A percentile compares a stretch with the other conserved stretches of the same genome.
phyloP scores from a whole-genome alignment of 92 coral and sea anemone genomes.

The Epizoanthus stellaris region DNA sequence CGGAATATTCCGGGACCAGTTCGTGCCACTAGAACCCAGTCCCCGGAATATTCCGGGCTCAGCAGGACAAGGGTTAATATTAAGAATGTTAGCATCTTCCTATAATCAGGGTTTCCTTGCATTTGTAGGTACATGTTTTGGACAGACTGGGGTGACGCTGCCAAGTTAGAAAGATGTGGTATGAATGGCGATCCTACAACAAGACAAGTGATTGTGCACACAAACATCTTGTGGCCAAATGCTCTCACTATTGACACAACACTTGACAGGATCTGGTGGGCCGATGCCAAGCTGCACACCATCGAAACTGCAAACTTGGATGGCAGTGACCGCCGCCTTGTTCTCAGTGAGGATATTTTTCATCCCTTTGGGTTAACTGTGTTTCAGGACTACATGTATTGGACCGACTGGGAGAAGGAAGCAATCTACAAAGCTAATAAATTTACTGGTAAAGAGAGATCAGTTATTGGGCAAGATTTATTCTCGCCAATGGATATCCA shows the following conservation, averaged over 20 bases:
- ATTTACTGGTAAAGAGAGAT: slow-evolving; percentile 56
- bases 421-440: slow-evolving; percentile 65
- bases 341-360: slow-evolving; percentile 24
- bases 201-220: slow-evolving; percentile 51
- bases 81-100: not conserved
- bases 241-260: slow-evolving; percentile 73
- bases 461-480: slow-evolving; percentile 33
- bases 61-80: no score
- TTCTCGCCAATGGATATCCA: slow-evolving; percentile 49
- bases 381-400: slow-evolving; percentile 67
- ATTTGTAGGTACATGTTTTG: slow-evolving; percentile 71
- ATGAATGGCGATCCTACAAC: slow-evolving; percentile 71
- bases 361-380: slow-evolving; percentile 72
- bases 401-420: slow-evolving; percentile 68
- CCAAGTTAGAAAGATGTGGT: slow-evolving; percentile 77
- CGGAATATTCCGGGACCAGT: no score
- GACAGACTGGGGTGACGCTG: slow-evolving; percentile 80
- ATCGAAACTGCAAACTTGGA: slow-evolving; percentile 68
- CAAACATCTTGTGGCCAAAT: slow-evolving; percentile 72
- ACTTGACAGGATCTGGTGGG: slow-evolving; percentile 79
- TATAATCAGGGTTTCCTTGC: not conserved
- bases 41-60: no score
- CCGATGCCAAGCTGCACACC: slow-evolving; percentile 66
- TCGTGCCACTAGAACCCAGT: no score
- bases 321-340: slow-evolving; percentile 59